A percentile compares a stretch with the other conserved stretches of the same genome.
Evolutionary conservation across 2,888 invertebrate species (phyloP).

Genomic region (Agapostemon virescens): DNA sequence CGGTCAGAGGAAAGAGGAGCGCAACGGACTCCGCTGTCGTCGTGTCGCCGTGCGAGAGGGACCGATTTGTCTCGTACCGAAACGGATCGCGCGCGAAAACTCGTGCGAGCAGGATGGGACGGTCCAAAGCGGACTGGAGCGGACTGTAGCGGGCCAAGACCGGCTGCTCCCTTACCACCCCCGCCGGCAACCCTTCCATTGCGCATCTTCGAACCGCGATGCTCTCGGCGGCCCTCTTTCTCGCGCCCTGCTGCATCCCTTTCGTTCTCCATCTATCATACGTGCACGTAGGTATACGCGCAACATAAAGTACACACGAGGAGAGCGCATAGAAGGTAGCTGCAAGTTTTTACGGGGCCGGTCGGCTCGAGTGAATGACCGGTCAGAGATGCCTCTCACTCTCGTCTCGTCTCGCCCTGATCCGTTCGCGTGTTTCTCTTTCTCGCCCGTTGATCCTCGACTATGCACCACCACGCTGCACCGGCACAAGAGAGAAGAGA

Average conservation of each 20-base stretch:
- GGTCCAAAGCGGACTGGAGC: too few relatives aligned
- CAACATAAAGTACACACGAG: slow-evolving; percentile 61
- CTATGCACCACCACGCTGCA: slow-evolving; percentile 19
- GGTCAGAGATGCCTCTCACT: slow-evolving; percentile 72
- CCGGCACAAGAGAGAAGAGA: slow-evolving; percentile 14
- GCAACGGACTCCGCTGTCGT: slow-evolving; percentile 24
- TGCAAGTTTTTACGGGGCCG: slow-evolving; percentile 68
- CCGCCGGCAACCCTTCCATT: background rate
- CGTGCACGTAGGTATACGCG: slow-evolving; percentile 26
- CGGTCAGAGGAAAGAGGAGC: slow-evolving; percentile 15
- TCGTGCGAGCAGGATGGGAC: slow-evolving; percentile 28
- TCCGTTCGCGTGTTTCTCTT: background rate
- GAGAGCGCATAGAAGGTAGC: slow-evolving; percentile 66
- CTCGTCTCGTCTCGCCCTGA: slow-evolving; percentile 47
- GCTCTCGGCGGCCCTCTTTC: slow-evolving; percentile 8
- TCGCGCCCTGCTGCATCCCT: slow-evolving; percentile 12
- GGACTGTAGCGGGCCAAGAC: background rate
- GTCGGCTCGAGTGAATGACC: slow-evolving; percentile 66
- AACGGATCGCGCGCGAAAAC: slow-evolving; percentile 46
- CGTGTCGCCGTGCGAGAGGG: slow-evolving; percentile 45
- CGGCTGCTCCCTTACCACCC: background rate
- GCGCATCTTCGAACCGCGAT: background rate
- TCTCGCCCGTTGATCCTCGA: slow-evolving; percentile 18
- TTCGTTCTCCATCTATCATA: slow-evolving; percentile 32
- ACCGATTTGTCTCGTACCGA: slow-evolving; percentile 59